Percentiles rank a stretch among this genome's conserved stretches.
Evolutionary conservation across 2,113 vertebrate genomes (phyloP).

Genomic region (Cyanoramphus novaezelandiae): DNA sequence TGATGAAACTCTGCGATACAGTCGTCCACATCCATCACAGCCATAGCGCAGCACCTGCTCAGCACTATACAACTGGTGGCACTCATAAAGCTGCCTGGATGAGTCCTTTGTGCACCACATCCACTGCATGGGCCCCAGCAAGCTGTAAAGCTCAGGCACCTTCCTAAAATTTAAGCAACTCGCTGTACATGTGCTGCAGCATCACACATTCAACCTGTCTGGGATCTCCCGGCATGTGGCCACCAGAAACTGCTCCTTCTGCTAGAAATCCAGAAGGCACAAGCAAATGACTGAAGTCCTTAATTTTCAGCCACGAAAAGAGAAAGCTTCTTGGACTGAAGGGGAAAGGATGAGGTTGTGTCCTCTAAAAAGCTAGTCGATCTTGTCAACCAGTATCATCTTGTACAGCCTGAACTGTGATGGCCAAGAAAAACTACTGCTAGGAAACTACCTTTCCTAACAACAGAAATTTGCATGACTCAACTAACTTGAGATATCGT

Average conservation of each 20-base stretch:
- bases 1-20: rapidly evolving
- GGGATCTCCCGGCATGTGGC: rapidly evolving
- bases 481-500: not conserved
- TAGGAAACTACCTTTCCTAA: not conserved
- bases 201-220: not conserved
- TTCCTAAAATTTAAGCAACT: not conserved
- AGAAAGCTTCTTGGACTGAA: not conserved
- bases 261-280: conserved; percentile 39
- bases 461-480: not conserved
- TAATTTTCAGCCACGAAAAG: not conserved
- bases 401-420: not conserved
- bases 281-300: not conserved
- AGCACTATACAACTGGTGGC: rapidly evolving
- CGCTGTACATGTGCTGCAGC: rapidly evolving
- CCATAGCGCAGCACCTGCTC: rapidly evolving
- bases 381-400: not conserved
- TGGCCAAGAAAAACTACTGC: not conserved
- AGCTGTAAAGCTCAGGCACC: not conserved
- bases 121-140: not conserved
- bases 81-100: not conserved
- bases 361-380: not conserved
- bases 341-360: not conserved
- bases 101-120: not conserved
- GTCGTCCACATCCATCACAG: rapidly evolving
- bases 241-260: not conserved